Evolutionary conservation across 2,888 invertebrate species (phyloP).

Genomic region (Agrochola litura): DNA sequence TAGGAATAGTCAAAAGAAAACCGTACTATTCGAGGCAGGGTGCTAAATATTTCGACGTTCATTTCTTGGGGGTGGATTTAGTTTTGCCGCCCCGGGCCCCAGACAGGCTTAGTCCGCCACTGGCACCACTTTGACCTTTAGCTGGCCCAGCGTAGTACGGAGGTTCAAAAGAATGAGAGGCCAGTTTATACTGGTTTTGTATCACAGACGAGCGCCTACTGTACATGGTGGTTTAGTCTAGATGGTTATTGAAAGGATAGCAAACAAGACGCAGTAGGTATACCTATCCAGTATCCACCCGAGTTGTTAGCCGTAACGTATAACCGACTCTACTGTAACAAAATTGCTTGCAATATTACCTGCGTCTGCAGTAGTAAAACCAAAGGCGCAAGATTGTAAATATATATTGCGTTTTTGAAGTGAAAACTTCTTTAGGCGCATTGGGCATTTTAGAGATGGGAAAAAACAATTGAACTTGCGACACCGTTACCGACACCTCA

Average conservation of each 20-base stretch:
- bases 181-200: not conserved
- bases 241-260: slow-evolving; percentile 9
- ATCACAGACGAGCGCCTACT: not conserved
- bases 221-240: not conserved
- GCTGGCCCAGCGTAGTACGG: not conserved
- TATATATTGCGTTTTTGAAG: not conserved
- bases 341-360: slow-evolving; percentile 2
- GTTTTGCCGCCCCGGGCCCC: no score
- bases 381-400: not conserved
- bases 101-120: no score
- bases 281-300: not conserved
- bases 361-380: slow-evolving; percentile 6
- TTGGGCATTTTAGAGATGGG: no score
- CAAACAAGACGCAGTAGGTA: not conserved
- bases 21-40: no score
- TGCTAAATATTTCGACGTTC: no score
- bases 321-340: not conserved
- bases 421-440: no score
- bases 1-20: no score
- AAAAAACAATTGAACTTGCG: no score
- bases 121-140: not conserved
- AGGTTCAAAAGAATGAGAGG: not conserved
- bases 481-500: no score
- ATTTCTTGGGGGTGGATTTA: no score
- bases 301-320: not conserved